These are phyloP conservation scores for Drosophila putrida DNA, from an alignment of 2,888 invertebrate genomes.

Conservation along the genomic window DNA sequence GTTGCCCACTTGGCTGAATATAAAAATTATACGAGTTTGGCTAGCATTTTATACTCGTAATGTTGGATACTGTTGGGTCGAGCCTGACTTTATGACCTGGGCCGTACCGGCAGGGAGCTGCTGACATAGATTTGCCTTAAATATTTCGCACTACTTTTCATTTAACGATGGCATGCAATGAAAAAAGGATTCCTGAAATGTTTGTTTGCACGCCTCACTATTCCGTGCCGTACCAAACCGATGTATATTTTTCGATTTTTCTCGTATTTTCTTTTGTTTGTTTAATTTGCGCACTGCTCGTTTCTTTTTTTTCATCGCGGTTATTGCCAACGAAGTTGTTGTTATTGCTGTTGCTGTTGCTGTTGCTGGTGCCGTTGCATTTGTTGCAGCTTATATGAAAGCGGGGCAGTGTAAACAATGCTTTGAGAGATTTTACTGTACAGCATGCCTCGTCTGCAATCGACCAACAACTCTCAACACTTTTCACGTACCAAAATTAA, in stretches of 20 bases:
- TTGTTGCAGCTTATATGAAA: constrained; percentile 63
- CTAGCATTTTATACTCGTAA: constrained; percentile 26
- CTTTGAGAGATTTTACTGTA: constrained; percentile 42
- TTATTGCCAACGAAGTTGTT: constrained; percentile 33
- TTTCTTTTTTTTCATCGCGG: constrained; percentile 18
- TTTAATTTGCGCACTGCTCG: constrained; percentile 52
- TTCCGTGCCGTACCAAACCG: background rate
- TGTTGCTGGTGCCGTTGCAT: constrained; percentile 29
- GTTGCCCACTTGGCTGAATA: constrained; percentile 17
- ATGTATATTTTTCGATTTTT: constrained; percentile 28
- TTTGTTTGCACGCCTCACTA: constrained; percentile 35
- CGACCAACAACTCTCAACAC: constrained; percentile 28
- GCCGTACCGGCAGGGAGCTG: constrained; percentile 30
- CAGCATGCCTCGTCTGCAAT: constrained; percentile 1
- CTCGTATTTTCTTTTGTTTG: constrained; percentile 54
- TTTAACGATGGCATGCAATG: constrained; percentile 64
- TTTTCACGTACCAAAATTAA: constrained; percentile 59
- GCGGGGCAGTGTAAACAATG: constrained; percentile 60
- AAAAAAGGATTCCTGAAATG: constrained; percentile 54
- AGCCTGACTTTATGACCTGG: constrained; percentile 37
- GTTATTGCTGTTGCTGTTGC: constrained; percentile 28
- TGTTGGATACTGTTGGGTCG: constrained; percentile 3
- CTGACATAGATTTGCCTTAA: constrained; percentile 67
- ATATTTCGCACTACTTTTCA: constrained; percentile 68
- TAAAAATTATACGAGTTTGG: constrained; percentile 39